Percentiles rank a stretch among this genome's conserved stretches.
Evolutionary conservation across 2,113 vertebrate genomes (phyloP).

Genomic region (Pycnonotus jocosus): DNA sequence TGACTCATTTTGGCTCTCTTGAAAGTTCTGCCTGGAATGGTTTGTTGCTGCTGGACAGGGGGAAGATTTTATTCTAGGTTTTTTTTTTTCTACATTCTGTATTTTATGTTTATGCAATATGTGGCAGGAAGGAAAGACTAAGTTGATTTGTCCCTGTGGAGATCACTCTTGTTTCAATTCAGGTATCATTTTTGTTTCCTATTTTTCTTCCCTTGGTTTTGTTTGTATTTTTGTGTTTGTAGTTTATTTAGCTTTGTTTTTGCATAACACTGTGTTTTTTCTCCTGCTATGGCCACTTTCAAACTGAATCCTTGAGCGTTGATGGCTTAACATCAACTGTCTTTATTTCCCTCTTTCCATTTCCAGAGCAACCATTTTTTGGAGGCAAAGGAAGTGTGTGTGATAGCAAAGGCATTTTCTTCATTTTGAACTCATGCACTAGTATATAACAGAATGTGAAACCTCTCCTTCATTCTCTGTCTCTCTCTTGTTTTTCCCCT

Average conservation of each 20-base stretch:
- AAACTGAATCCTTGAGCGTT: neutral
- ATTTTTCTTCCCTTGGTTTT: neutral
- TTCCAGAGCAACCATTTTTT: neutral
- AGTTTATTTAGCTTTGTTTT: neutral
- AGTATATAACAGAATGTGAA: neutral
- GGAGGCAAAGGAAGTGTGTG: neutral
- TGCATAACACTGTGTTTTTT: neutral
- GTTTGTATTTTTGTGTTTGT: neutral
- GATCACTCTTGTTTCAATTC: neutral
- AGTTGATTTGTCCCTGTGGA: neutral
- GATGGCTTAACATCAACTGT: neutral
- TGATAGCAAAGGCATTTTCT: rapidly evolving
- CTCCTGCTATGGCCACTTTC: neutral
- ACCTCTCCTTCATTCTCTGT: neutral
- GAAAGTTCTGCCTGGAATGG: neutral
- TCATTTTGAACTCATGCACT: neutral
- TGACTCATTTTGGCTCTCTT: neutral
- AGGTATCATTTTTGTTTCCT: neutral
- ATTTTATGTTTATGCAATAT: neutral
- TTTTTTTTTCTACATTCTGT: neutral
- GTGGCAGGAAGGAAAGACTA: neutral
- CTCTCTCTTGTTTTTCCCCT: rapidly evolving
- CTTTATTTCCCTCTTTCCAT: neutral
- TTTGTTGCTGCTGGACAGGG: neutral
- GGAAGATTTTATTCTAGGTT: neutral